A percentile compares a stretch with the other conserved stretches of the same genome.
Conservation (phyloP, 2,888 invertebrate genomes). For the Amphipoea lucens region DNA sequence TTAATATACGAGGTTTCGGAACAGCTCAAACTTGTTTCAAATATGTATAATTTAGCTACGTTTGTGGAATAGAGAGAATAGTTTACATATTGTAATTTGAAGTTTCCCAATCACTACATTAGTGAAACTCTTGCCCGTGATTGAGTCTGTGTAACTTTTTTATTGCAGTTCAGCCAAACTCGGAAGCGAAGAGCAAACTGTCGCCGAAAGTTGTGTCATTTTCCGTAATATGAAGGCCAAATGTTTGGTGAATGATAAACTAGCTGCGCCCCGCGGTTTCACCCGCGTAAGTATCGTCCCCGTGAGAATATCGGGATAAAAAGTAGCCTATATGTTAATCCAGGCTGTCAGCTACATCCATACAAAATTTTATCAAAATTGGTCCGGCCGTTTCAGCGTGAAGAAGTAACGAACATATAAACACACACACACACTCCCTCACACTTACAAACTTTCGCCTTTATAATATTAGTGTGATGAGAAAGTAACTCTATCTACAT, state of each 20-base stretch:
- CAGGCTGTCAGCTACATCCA: no score
- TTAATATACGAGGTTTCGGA: conserved; percentile 55
- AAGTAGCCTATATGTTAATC: no score
- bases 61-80: conserved; percentile 39
- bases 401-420: no score
- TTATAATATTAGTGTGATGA: no score
- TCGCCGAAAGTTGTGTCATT: conserved; percentile 35
- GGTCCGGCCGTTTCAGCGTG: no score
- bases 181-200: conserved; percentile 19
- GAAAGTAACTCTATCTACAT: background rate
- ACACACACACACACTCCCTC: no score
- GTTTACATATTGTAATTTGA: conserved; percentile 48
- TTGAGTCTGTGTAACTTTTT: conserved; percentile 47
- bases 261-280: no score
- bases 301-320: no score
- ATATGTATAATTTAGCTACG: conserved; percentile 53
- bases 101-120: conserved; percentile 46
- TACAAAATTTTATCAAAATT: no score
- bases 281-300: no score
- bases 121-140: conserved; percentile 30
- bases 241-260: conserved; percentile 12
- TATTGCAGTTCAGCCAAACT: conserved; percentile 49
- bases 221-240: conserved; percentile 33
- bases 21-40: conserved; percentile 40
- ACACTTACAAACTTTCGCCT: no score